These are phyloP conservation scores for Botia almorhae DNA, from an alignment of 2,797 vertebrate species.

Conservation along the genomic window DNA sequence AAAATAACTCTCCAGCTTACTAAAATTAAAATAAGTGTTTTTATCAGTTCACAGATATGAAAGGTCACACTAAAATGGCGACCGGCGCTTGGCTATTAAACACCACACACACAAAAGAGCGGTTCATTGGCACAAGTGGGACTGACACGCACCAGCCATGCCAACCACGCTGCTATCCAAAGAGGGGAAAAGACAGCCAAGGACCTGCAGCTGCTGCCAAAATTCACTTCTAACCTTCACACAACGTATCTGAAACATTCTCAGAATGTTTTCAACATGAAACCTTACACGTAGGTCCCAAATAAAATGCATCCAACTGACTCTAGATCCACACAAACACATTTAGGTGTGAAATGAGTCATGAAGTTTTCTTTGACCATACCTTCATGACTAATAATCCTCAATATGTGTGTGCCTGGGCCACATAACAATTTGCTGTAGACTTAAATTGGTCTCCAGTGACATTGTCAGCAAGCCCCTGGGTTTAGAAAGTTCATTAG, in stretches of 20 bases:
- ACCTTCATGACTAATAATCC: conserved; percentile 14
- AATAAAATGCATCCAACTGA: conserved; percentile 27
- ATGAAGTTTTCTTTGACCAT: neutral
- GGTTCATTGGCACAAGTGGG: conserved; percentile 41
- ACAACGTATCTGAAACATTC: conserved; percentile 32
- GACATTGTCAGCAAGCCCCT: neutral
- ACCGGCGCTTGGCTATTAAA: conserved; percentile 31
- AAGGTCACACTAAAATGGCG: conserved; percentile 38
- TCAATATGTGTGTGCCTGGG: conserved; percentile 15
- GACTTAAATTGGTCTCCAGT: neutral
- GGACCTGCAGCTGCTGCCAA: conserved; percentile 32
- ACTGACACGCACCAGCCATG: conserved; percentile 48
- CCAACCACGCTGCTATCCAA: conserved; percentile 37
- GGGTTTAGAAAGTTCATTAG: neutral
- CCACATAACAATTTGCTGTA: neutral
- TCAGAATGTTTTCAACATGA: conserved; percentile 32
- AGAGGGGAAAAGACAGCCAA: conserved; percentile 24
- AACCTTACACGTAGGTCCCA: conserved; percentile 8
- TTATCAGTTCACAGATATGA: conserved; percentile 16
- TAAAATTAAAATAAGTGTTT: conserved; percentile 17
- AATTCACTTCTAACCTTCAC: neutral
- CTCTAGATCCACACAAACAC: conserved; percentile 5
- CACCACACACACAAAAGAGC: conserved; percentile 51
- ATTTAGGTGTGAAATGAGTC: conserved; percentile 6
- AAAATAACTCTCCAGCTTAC: neutral